Evolutionary conservation across 2,888 invertebrate genomes (phyloP).

Genomic region (Coremacera marginata): DNA sequence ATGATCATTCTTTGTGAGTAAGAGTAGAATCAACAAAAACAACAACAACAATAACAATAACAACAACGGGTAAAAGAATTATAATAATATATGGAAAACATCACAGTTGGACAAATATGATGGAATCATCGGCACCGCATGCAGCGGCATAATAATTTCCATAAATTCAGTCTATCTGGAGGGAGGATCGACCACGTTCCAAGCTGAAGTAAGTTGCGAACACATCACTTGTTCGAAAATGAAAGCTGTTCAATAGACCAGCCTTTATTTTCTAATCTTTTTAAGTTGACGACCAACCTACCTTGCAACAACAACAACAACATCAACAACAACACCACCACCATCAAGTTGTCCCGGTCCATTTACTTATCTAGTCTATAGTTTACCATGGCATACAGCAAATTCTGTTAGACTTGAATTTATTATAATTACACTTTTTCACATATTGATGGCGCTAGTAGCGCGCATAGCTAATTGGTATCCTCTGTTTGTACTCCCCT

Average conservation of each 20-base stretch:
- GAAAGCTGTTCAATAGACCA: conserved; percentile 20
- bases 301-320: background rate
- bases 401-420: conserved; percentile 42
- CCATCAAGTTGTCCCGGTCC: background rate
- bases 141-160: conserved; percentile 27
- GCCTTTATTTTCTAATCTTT: conserved; percentile 3
- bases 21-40: background rate
- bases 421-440: conserved; percentile 45
- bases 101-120: conserved; percentile 34
- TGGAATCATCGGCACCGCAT: conserved; percentile 42
- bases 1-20: background rate
- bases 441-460: conserved; percentile 43
- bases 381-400: background rate
- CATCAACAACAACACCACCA: background rate
- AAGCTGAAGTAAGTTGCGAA: background rate
- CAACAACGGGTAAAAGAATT: background rate
- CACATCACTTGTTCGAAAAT: conserved; percentile 1
- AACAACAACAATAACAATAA: background rate
- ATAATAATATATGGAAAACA: conserved; percentile 26
- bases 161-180: conserved; percentile 22
- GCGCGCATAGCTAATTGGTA: conserved; percentile 42
- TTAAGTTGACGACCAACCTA: background rate
- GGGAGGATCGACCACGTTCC: conserved; percentile 1
- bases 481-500: conserved; percentile 5
- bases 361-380: background rate